These are phyloP conservation scores for Zosterops japonicus DNA, from an alignment of 2,113 vertebrate genomes.

Conservation along the genomic window DNA sequence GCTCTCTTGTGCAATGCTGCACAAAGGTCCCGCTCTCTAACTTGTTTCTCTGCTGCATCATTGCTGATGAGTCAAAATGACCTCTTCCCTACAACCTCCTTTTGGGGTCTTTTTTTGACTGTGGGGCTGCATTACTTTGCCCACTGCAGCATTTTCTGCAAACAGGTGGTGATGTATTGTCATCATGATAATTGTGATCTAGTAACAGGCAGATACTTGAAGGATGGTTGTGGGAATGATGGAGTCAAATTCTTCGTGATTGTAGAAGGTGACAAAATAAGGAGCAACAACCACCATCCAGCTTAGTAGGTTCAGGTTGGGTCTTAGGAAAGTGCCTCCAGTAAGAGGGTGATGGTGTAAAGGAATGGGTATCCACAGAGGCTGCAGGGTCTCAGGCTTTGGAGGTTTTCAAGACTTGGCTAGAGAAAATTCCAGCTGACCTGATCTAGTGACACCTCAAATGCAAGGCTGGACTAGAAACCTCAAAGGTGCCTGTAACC, in stretches of 20 bases:
- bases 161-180: background rate
- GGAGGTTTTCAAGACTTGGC: background rate
- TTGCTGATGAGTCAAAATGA: background rate
- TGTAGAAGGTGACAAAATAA: background rate
- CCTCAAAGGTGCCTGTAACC: background rate
- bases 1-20: conserved; percentile 27
- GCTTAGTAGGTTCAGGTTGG: background rate
- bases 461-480: background rate
- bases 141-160: background rate
- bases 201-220: background rate
- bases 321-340: background rate
- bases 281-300: background rate
- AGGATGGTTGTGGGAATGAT: background rate
- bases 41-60: conserved; percentile 1
- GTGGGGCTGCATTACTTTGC: background rate
- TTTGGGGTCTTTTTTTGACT: background rate
- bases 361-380: background rate
- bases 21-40: background rate
- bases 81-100: background rate
- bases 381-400: background rate
- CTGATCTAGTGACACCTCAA: background rate
- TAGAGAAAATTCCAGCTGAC: background rate
- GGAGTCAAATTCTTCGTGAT: background rate
- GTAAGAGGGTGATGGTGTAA: rapidly evolving
- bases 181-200: background rate